These are phyloP conservation scores for Mercenaria mercenaria DNA, from an alignment of 1,140 invertebrate species.

Conservation along the genomic window DNA sequence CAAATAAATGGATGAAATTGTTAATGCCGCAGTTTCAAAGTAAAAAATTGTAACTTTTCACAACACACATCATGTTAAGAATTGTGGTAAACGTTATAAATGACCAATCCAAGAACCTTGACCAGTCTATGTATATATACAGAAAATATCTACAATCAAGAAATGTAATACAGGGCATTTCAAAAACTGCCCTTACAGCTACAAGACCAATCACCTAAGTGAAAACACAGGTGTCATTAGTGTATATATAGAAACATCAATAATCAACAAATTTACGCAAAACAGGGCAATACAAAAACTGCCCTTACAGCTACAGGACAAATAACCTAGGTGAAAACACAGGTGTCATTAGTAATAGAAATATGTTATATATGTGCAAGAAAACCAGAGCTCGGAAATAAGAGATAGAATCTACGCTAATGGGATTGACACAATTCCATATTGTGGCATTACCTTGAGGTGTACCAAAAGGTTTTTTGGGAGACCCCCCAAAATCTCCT, in stretches of 20 bases:
- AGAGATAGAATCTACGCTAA: conserved; percentile 27
- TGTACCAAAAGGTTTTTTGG: conserved; percentile 56
- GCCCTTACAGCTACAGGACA: background rate
- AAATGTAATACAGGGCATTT: background rate
- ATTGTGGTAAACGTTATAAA: too few relatives aligned
- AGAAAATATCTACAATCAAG: background rate
- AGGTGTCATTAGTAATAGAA: background rate
- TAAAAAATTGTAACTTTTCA: too few relatives aligned
- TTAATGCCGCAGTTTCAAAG: too few relatives aligned
- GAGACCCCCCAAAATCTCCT: conserved; percentile 61
- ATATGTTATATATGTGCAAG: background rate
- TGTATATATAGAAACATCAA: too few relatives aligned
- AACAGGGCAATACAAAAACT: too few relatives aligned
- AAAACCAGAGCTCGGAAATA: background rate
- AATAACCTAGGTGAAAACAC: background rate
- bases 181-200: too few relatives aligned
- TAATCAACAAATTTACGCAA: too few relatives aligned
- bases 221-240: too few relatives aligned
- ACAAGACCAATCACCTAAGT: too few relatives aligned
- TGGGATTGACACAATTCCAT: conserved; percentile 41
- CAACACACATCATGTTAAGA: too few relatives aligned
- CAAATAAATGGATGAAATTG: too few relatives aligned
- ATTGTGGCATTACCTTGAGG: conserved; percentile 55
- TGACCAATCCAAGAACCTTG: background rate
- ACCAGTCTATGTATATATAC: background rate